Percentiles rank a stretch among this genome's conserved stretches.
Conservation (phyloP, 2,888 invertebrate genomes). For the Bursaphelenchus okinawaensis region DNA sequence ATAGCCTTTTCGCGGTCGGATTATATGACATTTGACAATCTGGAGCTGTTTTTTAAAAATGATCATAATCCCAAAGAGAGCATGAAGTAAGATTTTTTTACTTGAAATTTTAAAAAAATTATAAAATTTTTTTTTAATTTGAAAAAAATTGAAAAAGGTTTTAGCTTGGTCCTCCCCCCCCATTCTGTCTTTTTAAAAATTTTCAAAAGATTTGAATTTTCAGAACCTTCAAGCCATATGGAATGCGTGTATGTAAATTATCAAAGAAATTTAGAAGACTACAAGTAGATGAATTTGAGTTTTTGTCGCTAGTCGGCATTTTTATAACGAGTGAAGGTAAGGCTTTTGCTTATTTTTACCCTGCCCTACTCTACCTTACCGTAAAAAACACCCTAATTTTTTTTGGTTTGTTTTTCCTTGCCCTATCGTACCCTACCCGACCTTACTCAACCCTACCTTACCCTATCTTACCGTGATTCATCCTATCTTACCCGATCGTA, state of each 20-base stretch:
- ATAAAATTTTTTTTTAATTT: neutral
- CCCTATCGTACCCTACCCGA: too few species aligned
- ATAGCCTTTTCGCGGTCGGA: neutral
- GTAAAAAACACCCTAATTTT: too few species aligned
- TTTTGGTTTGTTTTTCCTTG: too few species aligned
- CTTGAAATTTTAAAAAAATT: neutral
- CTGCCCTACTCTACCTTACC: too few species aligned
- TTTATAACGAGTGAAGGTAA: neutral
- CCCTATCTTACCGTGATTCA: too few species aligned
- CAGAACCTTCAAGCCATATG: neutral
- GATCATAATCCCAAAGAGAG: neutral
- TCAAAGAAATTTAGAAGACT: neutral
- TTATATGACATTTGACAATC: neutral
- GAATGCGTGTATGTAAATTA: neutral
- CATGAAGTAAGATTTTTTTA: neutral
- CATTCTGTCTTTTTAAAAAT: too few species aligned
- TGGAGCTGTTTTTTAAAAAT: neutral
- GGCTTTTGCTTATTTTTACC: too few species aligned
- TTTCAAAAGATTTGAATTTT: neutral
- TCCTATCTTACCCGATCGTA: too few species aligned
- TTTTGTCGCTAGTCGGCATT: neutral
- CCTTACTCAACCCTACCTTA: too few species aligned
- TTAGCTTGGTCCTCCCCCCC: neutral
- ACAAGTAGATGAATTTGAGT: neutral
- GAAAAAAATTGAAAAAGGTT: neutral